A percentile compares a stretch with the other conserved stretches of the same genome.
Evolutionary conservation across 2,888 invertebrate species (phyloP).

Genomic region (Drosophila hamatofila): DNA sequence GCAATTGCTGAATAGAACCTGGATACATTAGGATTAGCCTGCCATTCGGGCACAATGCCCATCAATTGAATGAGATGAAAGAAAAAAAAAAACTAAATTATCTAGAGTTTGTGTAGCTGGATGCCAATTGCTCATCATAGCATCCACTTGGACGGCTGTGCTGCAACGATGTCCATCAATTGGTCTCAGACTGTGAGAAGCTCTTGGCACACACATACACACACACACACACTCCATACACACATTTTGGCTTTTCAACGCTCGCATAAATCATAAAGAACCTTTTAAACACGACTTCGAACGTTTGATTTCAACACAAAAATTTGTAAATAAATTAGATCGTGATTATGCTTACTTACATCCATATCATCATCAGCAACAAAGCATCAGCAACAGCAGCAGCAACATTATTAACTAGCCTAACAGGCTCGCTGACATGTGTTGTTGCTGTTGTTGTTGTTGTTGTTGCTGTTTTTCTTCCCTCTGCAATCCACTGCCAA

Average conservation of each 20-base stretch:
- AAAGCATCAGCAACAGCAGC: constrained; percentile 40
- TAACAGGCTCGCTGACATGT: constrained; percentile 60
- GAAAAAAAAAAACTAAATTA: background rate
- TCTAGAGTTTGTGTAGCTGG: constrained; percentile 5
- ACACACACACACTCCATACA: constrained; percentile 1
- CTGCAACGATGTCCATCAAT: constrained; percentile 51
- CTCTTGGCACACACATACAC: constrained; percentile 24
- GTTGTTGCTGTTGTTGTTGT: constrained; percentile 33
- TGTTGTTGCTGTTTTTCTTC: constrained; percentile 12
- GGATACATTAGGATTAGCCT: constrained; percentile 16
- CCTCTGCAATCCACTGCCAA: constrained; percentile 21
- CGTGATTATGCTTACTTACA: constrained; percentile 82
- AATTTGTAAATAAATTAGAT: constrained; percentile 83
- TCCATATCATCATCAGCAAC: constrained; percentile 69
- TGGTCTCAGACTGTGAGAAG: constrained; percentile 67
- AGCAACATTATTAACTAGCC: constrained; percentile 76
- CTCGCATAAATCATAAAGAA: constrained; percentile 76
- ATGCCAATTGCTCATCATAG: constrained; percentile 2
- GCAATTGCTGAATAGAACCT: constrained; percentile 57
- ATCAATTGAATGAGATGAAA: constrained; percentile 60
- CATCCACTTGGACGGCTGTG: background rate
- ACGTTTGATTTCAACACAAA: constrained; percentile 82
- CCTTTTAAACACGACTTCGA: constrained; percentile 79
- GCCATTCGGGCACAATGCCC: constrained; percentile 53
- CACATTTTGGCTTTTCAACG: constrained; percentile 67